phyloP scores from a whole-genome alignment of 2,797 vertebrate species.

The Darevskia nairensis region DNA sequence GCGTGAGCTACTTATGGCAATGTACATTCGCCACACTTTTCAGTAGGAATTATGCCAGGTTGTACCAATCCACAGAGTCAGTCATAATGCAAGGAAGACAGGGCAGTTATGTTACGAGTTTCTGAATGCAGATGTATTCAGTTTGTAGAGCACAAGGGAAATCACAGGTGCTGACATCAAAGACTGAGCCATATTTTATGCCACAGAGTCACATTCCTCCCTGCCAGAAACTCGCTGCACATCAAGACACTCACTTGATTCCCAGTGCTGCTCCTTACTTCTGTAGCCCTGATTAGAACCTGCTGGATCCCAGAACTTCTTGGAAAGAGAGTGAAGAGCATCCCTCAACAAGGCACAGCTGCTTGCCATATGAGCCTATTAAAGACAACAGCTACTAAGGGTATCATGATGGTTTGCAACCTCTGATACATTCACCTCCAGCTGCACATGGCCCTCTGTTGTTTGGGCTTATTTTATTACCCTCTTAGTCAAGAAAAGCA shows the following conservation, averaged over 20 bases:
- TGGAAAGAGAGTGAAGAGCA: slow-evolving; percentile 34
- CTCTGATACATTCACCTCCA: neutral
- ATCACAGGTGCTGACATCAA: slow-evolving; percentile 55
- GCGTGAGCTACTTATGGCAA: neutral
- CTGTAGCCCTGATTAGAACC: slow-evolving; percentile 55
- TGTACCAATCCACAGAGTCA: slow-evolving; percentile 7
- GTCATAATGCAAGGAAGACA: neutral
- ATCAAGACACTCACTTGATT: slow-evolving; percentile 46
- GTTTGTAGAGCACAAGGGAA: slow-evolving; percentile 34
- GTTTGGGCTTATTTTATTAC: slow-evolving; percentile 12
- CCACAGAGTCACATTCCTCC: slow-evolving; percentile 39
- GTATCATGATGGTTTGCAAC: neutral
- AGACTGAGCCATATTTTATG: slow-evolving; percentile 46
- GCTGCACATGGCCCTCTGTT: neutral
- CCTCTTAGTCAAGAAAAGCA: neutral
- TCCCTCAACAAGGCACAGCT: slow-evolving; percentile 50
- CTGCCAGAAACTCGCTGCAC: slow-evolving; percentile 45
- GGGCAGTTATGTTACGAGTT: slow-evolving; percentile 9
- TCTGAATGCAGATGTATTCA: slow-evolving; percentile 33
- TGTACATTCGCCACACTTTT: no score
- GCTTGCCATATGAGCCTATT: slow-evolving; percentile 49
- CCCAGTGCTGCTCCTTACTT: slow-evolving; percentile 40
- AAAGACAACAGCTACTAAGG: slow-evolving; percentile 26
- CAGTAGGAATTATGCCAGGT: neutral
- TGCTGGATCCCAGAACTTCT: slow-evolving; percentile 44